Evolutionary conservation across 2,888 invertebrate species (phyloP).

Genomic region (Incurvaria masculella): DNA sequence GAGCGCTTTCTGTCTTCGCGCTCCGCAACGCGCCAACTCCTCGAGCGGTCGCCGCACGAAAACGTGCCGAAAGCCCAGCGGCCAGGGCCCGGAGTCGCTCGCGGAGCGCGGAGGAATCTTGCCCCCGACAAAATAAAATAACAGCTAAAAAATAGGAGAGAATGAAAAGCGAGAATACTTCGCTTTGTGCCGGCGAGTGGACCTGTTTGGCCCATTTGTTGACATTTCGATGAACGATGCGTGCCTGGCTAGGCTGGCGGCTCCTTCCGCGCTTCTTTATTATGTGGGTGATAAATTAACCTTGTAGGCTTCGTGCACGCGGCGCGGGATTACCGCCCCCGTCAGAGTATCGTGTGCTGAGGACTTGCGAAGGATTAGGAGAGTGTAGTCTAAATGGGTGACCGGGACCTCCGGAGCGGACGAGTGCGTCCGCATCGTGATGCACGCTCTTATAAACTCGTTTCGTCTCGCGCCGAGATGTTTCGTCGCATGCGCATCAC

Average conservation of each 20-base stretch:
- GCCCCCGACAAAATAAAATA: conserved; percentile 14
- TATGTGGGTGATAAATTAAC: conserved; percentile 52
- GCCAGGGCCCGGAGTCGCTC: conserved; percentile 14
- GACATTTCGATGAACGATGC: conserved; percentile 30
- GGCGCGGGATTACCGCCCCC: background rate
- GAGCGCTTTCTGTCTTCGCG: conserved; percentile 26
- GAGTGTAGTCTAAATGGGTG: too few relatives aligned
- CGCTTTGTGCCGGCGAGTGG: background rate
- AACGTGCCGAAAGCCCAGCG: conserved; percentile 17
- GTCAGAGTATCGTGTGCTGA: too few relatives aligned
- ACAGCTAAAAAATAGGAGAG: conserved; percentile 17
- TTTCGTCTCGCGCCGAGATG: background rate
- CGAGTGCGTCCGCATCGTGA: background rate
- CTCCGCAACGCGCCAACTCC: conserved; percentile 27
- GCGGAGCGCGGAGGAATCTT: background rate
- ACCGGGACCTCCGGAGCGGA: too few relatives aligned
- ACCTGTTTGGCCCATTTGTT: conserved; percentile 22
- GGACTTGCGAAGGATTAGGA: too few relatives aligned
- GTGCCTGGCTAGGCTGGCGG: conserved; percentile 23
- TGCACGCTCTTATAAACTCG: background rate
- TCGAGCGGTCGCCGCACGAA: conserved; percentile 19
- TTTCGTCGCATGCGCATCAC: conserved; percentile 24
- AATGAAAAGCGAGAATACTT: conserved; percentile 7
- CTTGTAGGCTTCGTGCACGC: conserved; percentile 4
- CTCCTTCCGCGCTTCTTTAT: conserved; percentile 32